Conservation (phyloP, 2,113 vertebrate species). For the Patagioenas fasciata region DNA sequence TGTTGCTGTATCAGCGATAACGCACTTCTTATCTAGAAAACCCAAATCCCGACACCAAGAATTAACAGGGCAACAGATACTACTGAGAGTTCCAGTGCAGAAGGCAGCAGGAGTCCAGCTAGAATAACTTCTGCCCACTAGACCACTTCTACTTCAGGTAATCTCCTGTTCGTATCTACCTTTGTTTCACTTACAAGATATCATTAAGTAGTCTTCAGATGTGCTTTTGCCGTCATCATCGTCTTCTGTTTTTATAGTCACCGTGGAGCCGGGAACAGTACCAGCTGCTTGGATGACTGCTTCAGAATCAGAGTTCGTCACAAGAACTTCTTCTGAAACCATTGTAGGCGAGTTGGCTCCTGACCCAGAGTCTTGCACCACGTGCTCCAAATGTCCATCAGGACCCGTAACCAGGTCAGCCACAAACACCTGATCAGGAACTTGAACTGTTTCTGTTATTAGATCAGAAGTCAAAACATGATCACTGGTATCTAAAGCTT, state of each 20-base stretch:
- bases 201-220: slow-evolving; percentile 99
- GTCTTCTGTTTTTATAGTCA: slow-evolving; percentile 90
- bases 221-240: slow-evolving; percentile 90
- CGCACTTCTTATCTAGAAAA: neutral
- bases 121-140: neutral
- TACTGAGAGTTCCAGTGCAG: neutral
- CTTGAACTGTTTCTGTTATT: slow-evolving; percentile 80
- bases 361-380: slow-evolving; percentile 81
- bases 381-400: slow-evolving; percentile 88
- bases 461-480: slow-evolving; percentile 89
- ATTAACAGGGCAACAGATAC: neutral
- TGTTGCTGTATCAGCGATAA: neutral
- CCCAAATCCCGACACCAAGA: neutral
- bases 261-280: slow-evolving; percentile 82
- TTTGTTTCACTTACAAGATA: slow-evolving; percentile 88
- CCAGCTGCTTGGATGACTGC: slow-evolving; percentile 86
- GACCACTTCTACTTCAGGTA: slow-evolving; percentile 11
- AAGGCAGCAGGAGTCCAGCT: neutral
- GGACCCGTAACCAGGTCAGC: slow-evolving; percentile 90
- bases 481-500: slow-evolving; percentile 85
- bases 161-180: slow-evolving; percentile 17
- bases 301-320: slow-evolving; percentile 87
- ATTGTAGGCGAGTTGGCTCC: slow-evolving; percentile 80
- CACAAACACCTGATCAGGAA: slow-evolving; percentile 94
- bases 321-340: slow-evolving; percentile 93